Evolutionary conservation across 2,113 vertebrate species (phyloP), one percentile per base, ranked within the genome.

Genomic region (Tinamus guttatus): DNA sequence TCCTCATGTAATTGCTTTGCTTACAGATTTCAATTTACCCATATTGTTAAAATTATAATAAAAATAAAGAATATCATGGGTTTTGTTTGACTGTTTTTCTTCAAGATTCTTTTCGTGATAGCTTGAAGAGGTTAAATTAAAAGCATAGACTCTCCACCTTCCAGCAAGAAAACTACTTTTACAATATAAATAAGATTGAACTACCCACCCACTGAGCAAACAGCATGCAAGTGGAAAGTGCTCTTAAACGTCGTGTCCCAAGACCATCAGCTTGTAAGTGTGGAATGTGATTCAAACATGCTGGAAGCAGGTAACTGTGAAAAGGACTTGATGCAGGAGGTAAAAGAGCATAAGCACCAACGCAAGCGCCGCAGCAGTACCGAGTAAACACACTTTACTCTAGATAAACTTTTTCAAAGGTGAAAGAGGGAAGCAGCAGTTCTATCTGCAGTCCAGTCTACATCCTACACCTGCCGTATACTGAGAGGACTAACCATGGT

Each of bases 1-100:
- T 94, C 83, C 81, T 81, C 94, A 93, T 82, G 94, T 97, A 97
- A 97, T 92, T 76, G 96, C 95, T 95, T 97, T 94, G 96, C 91
- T 97, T 96, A 96, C 79, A 87, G 82, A 84, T 95, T 97, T 87
- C 87, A 84, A 85, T 90, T 92, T 85, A 91, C 71, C 94, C 70
- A 88, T 49, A 73, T 90, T 92, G 89, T 91, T 95, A 95, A 95
- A 89, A 94, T 96, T 65, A 78, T 83, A 88, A 79, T 68, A 93
- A 73, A 90, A 82, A 79, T 92, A 56, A 81, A 56, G 58, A 92
- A 25, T 76, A 93, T 67, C 85, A 70, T 4, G 28, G 36, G 34
- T 80, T 18, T 22, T 90, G 63, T 83, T 70, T 85, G 86, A 65
- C 40, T 90, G 90, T 81, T 69, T 69, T 68, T 51, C 21, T 73